phyloP scores from a whole-genome alignment of 92 coral and sea anemone species.

The Phenganax stokvisi region DNA sequence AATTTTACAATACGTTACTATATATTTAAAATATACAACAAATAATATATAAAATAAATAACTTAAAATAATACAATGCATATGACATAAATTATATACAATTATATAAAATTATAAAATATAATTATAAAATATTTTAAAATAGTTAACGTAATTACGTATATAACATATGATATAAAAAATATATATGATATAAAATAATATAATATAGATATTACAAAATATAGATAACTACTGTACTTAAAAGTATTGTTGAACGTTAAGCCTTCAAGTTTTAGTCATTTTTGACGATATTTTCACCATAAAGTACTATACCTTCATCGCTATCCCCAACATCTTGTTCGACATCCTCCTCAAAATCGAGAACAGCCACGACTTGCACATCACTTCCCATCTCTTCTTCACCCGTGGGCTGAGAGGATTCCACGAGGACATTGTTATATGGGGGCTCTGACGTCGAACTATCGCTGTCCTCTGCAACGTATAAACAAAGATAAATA shows the following conservation, averaged over 20 bases:
- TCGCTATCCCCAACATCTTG: neutral
- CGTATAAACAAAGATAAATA: too few species aligned
- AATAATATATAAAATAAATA: too few species aligned
- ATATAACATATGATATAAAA: neutral
- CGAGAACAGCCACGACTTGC: constrained; percentile 17
- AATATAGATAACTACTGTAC: neutral
- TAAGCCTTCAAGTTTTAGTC: neutral
- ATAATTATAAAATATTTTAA: neutral
- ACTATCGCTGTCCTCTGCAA: too few species aligned
- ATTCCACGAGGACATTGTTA: neutral
- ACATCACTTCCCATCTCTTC: constrained; percentile 3
- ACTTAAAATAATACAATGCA: too few species aligned
- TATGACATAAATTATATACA: too few species aligned
- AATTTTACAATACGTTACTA: too few species aligned
- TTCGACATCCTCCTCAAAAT: constrained; percentile 7
- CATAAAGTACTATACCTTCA: neutral
- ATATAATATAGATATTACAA: too few species aligned
- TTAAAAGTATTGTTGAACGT: neutral
- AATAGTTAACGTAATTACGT: too few species aligned
- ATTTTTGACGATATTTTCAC: neutral
- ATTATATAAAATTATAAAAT: neutral
- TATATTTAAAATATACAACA: too few species aligned
- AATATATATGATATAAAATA: neutral
- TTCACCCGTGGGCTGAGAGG: constrained; percentile 11
- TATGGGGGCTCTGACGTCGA: neutral